These are phyloP conservation scores for Harpagifer antarcticus DNA, from an alignment of 2,797 vertebrate species.

Conservation along the genomic window DNA sequence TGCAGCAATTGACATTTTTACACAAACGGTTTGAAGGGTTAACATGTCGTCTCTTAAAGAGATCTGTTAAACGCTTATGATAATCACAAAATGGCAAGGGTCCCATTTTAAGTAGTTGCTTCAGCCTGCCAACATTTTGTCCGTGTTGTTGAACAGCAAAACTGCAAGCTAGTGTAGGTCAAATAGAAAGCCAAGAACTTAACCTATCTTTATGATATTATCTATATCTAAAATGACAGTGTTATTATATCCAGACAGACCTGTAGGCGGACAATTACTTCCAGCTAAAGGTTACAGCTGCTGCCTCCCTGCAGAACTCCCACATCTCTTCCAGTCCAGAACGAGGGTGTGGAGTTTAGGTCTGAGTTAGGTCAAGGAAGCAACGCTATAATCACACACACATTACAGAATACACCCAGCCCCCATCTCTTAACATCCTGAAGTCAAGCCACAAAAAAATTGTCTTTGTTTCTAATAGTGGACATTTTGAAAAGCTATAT, in stretches of 20 bases:
- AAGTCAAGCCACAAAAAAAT: neutral
- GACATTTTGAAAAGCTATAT: neutral
- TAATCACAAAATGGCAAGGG: neutral
- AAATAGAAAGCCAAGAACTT: neutral
- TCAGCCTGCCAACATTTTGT: neutral
- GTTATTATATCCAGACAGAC: neutral
- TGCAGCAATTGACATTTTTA: no score
- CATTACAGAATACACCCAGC: neutral
- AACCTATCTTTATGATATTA: no score
- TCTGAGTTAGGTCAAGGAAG: slow-evolving; percentile 31
- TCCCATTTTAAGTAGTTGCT: neutral
- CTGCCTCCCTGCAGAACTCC: slow-evolving; percentile 1
- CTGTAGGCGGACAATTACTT: neutral
- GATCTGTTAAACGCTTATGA: neutral
- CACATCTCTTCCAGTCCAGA: slow-evolving; percentile 57
- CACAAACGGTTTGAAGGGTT: no score
- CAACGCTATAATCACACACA: neutral
- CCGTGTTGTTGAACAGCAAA: neutral
- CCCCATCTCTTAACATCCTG: neutral
- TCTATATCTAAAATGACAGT: neutral
- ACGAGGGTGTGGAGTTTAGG: slow-evolving; percentile 35
- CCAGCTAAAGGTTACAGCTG: slow-evolving; percentile 17
- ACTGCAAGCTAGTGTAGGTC: neutral
- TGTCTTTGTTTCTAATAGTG: neutral
- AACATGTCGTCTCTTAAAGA: neutral